phyloP scores from a whole-genome alignment of 2,888 invertebrate genomes.

The Dicyrtomina minuta region DNA sequence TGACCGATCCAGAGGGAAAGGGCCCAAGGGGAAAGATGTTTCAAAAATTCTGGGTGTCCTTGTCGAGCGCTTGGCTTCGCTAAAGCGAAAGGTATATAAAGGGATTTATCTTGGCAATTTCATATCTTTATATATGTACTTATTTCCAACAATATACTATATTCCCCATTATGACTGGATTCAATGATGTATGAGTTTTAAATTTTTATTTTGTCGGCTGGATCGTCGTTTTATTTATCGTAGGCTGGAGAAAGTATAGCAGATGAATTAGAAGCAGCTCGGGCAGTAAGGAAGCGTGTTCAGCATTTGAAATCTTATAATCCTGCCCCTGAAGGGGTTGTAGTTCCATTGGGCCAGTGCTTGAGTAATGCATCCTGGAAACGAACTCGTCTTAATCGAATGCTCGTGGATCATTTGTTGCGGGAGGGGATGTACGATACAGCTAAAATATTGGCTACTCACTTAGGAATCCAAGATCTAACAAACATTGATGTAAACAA shows the following conservation, averaged over 20 bases:
- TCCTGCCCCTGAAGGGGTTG: conserved; percentile 41
- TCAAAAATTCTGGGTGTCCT: conserved; percentile 80
- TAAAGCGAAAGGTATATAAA: conserved; percentile 76
- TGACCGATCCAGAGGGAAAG: conserved; percentile 1
- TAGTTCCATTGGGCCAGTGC: conserved; percentile 58
- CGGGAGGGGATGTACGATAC: conserved; percentile 94
- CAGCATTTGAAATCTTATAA: conserved; percentile 80
- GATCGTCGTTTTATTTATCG: no score
- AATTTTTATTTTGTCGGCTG: no score
- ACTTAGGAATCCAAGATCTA: conserved; percentile 76
- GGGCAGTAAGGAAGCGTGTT: conserved; percentile 85
- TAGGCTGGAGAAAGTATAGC: conserved; percentile 85
- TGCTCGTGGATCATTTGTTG: conserved; percentile 95
- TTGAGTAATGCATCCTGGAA: conserved; percentile 69
- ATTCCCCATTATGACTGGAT: not conserved
- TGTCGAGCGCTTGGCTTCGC: conserved; percentile 80
- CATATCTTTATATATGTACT: no score
- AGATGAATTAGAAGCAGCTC: conserved; percentile 87
- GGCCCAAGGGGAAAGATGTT: conserved; percentile 67
- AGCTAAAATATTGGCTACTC: conserved; percentile 81
- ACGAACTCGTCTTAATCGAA: conserved; percentile 83
- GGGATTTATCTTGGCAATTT: no score
- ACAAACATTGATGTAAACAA: conserved; percentile 76
- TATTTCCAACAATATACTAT: not conserved
- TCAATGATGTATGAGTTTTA: no score